A percentile compares a stretch with the other conserved stretches of the same genome.
Conservation (phyloP, 2,888 invertebrate genomes). For the Alloscopus bannaensis region DNA sequence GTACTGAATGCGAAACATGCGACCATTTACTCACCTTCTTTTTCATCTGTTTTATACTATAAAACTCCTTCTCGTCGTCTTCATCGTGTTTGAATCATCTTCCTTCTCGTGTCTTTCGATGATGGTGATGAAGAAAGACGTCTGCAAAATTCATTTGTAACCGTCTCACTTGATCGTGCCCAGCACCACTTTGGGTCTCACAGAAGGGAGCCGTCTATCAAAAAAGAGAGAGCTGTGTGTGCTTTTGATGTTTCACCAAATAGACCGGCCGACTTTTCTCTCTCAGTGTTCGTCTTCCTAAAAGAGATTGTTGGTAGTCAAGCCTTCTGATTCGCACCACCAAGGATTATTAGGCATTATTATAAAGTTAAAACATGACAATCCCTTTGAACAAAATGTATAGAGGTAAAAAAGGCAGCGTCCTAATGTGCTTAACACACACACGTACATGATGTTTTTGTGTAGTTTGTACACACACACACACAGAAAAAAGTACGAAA, state of each 20-base stretch:
- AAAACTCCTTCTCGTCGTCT: constrained; percentile 8
- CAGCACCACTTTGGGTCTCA: constrained; percentile 55
- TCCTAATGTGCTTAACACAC: too few species aligned
- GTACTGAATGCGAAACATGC: not conserved
- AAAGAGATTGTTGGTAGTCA: constrained; percentile 18
- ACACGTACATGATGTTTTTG: not conserved
- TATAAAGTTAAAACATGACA: constrained; percentile 18
- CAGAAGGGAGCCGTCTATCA: constrained; percentile 64
- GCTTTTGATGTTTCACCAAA: constrained; percentile 16
- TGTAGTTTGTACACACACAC: too few species aligned
- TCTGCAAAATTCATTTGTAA: constrained; percentile 55
- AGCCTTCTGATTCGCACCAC: constrained; percentile 19
- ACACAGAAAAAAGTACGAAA: too few species aligned
- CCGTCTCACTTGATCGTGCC: constrained; percentile 50
- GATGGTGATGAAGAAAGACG: constrained; percentile 6
- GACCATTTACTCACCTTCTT: not conserved
- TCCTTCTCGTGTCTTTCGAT: not conserved
- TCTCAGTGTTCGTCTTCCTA: constrained; percentile 6
- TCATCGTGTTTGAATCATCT: constrained; percentile 17
- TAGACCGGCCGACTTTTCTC: constrained; percentile 35
- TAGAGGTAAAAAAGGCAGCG: too few species aligned
- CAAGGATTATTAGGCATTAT: constrained; percentile 26
- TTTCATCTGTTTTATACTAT: not conserved
- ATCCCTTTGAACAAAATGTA: constrained; percentile 4
- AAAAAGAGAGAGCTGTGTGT: constrained; percentile 56